These are phyloP conservation scores for Procavia capensis DNA, from an alignment of 2,113 vertebrate species.

Conservation along the genomic window DNA sequence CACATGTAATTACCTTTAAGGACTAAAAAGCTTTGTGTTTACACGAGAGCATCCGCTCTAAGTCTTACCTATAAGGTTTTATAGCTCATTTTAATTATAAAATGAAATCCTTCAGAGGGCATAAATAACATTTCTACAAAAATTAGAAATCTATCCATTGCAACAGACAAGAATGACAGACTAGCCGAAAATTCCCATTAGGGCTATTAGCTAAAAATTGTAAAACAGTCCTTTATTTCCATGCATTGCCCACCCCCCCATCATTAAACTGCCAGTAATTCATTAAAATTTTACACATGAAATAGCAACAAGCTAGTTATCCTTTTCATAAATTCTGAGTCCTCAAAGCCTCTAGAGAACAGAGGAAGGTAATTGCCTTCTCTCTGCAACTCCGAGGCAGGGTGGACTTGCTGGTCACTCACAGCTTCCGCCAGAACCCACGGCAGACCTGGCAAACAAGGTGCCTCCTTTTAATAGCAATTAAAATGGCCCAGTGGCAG, in stretches of 20 bases:
- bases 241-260: neutral
- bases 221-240: neutral
- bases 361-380: conserved; percentile 38
- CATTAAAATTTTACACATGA: conserved; percentile 81
- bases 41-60: conserved; percentile 65
- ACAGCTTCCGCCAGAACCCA: conserved; percentile 59
- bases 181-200: conserved; percentile 70
- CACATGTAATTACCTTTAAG: conserved; percentile 77
- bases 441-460: conserved; percentile 53
- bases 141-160: conserved; percentile 65
- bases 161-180: conserved; percentile 61
- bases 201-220: conserved; percentile 47
- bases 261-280: conserved; percentile 67
- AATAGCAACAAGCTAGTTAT: conserved; percentile 77
- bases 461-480: conserved; percentile 66
- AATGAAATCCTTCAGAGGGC: conserved; percentile 63
- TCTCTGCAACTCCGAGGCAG: conserved; percentile 29
- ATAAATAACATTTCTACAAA: conserved; percentile 67
- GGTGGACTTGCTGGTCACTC: conserved; percentile 58
- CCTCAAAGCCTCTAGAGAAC: conserved; percentile 50
- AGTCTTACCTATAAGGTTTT: conserved; percentile 68
- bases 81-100: conserved; percentile 78
- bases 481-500: conserved; percentile 55
- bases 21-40: conserved; percentile 75
- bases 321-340: conserved; percentile 55